Evolutionary conservation across 2,888 invertebrate genomes (phyloP), one percentile per base, ranked within the genome.

Genomic region (Andrena chrysosceles): DNA sequence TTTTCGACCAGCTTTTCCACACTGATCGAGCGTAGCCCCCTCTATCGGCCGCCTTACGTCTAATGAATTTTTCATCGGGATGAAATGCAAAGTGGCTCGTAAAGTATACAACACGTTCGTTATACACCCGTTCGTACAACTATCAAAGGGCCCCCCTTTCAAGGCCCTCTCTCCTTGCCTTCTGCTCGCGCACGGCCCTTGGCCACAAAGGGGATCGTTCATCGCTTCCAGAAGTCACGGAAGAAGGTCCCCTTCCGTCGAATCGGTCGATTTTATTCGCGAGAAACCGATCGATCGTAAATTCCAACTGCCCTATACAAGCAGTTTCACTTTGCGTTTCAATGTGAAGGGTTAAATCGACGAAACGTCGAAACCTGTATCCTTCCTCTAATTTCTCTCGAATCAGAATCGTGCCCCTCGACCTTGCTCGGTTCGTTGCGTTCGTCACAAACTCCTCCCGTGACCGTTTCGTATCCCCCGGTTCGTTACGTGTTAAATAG

Each of bases 11-110:
- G 86, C 83, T 68, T 87, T 85, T 78, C 73, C 84, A 68, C 78
- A 77, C 56, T 73, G 83, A 54, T 79, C 85, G 80, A 81, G 35
- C 64, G 60, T 70, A 16, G 52, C 81, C 73, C 35, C 71, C 20
- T 33, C 64, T 42, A 16, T 63, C 29, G 54, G 42, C 62, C 71
- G 77, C 71, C 84, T 77, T 69, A 59, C 68, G 29, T 62, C 88
- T 87, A 89, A 91, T 91, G 92, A 91, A 91, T 91, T 92, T 92
- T 91, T 91, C 91, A 92, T 91, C 85, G 90, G 84, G 86, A 89
- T 63, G 77, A 83, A 80, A 89, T 92, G 92, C 91, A 92, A 91
- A 92, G 88, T 90, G 85, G 90, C 89, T 90, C 91, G 90, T 91
- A 90, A 92, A 90, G 86, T 90, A 89, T 89, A 90, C 89, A 87